Conservation (phyloP, 35 echinoderm and acorn worm genomes). For the Apostichopus californicus region DNA sequence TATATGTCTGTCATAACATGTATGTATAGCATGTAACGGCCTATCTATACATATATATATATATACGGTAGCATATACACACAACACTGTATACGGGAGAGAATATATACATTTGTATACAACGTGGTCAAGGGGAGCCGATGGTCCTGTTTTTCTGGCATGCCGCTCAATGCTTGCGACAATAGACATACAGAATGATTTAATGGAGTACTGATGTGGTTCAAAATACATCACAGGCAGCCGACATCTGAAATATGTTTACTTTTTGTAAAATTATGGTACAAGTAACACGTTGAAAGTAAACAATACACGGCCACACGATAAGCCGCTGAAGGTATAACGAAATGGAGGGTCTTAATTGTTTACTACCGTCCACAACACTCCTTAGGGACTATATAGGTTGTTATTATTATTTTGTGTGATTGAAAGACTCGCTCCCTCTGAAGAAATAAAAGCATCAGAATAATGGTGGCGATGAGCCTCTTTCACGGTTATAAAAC, state of each 20-base stretch:
- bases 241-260: slow-evolving; percentile 1
- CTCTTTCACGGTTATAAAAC: neutral
- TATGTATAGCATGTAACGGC: no score
- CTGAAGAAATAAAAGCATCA: neutral
- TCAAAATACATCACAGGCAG: slow-evolving; percentile 7
- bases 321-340: neutral
- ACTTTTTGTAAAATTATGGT: slow-evolving; percentile 19
- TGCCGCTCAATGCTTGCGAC: neutral
- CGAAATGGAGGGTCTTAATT: neutral
- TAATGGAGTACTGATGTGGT: slow-evolving; percentile 7
- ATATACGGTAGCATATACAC: no score
- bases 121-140: neutral
- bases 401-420: neutral
- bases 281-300: slow-evolving; percentile 12
- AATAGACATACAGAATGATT: neutral
- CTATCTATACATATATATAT: no score
- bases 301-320: neutral
- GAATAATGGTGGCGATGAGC: neutral
- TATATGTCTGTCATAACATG: no score
- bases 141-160: neutral
- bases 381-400: neutral
- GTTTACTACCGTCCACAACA: neutral
- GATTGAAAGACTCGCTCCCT: neutral
- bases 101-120: neutral
- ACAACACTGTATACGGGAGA: no score